phyloP scores from a whole-genome alignment of 2,888 invertebrate genomes.

The Orchesella flavescens region DNA sequence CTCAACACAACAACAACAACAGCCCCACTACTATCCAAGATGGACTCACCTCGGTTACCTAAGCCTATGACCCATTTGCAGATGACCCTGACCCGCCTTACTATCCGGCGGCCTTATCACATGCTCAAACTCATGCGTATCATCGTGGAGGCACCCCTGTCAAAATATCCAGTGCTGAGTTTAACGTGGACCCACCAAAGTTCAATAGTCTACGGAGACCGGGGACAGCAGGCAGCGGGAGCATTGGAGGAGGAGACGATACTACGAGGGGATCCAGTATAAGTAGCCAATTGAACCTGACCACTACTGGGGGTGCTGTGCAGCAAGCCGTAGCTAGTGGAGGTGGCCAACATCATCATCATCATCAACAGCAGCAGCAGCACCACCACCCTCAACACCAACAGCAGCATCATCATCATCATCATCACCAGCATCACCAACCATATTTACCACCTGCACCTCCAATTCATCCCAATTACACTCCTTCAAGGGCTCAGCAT shows the following conservation, averaged over 20 bases:
- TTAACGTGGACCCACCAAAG: constrained; percentile 71
- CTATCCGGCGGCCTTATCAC: constrained; percentile 49
- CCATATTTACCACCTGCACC: constrained; percentile 48
- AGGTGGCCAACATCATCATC: background rate
- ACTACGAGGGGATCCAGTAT: constrained; percentile 46
- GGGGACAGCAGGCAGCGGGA: constrained; percentile 36
- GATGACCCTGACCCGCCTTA: constrained; percentile 66
- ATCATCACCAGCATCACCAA: constrained; percentile 34
- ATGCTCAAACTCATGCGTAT: constrained; percentile 45
- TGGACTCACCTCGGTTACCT: constrained; percentile 48
- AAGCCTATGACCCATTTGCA: constrained; percentile 48
- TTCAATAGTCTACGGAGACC: constrained; percentile 70
- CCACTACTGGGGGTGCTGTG: constrained; percentile 1
- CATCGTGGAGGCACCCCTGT: constrained; percentile 45
- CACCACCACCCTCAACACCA: constrained; percentile 36
- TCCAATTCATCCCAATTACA: constrained; percentile 36
- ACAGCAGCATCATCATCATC: constrained; percentile 13
- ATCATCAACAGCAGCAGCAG: background rate
- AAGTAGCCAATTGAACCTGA: constrained; percentile 50
- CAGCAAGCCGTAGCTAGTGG: background rate
- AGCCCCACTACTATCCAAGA: constrained; percentile 50
- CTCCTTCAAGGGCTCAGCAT: constrained; percentile 39
- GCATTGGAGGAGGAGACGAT: constrained; percentile 49
- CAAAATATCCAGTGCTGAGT: constrained; percentile 69
- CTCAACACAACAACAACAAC: constrained; percentile 37